These are phyloP conservation scores for Chaunax sp. DNA, from an alignment of 2,797 vertebrate genomes.

Conservation along the genomic window DNA sequence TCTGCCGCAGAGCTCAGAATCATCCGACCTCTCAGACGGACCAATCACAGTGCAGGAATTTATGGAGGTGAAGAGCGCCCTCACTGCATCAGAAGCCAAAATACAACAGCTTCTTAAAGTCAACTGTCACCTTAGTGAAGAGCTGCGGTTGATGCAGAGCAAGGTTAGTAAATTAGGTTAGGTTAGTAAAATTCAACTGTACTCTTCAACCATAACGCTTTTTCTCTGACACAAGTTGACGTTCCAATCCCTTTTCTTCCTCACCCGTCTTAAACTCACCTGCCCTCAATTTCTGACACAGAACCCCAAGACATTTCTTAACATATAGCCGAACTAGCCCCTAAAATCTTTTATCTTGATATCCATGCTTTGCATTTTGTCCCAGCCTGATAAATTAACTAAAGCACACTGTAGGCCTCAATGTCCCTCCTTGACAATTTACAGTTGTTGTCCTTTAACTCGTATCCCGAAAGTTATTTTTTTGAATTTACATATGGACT, in stretches of 20 bases:
- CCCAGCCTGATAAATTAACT: not conserved
- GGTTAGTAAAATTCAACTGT: not conserved
- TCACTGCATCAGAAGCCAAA: slow-evolving; percentile 96
- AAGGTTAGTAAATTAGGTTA: slow-evolving; percentile 92
- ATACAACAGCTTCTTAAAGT: slow-evolving; percentile 98
- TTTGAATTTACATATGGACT: too few relatives aligned
- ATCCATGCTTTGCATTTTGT: too few relatives aligned
- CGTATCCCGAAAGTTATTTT: too few relatives aligned
- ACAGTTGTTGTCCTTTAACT: not conserved
- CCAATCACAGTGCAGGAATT: slow-evolving; percentile 97
- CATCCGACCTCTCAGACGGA: slow-evolving; percentile 93
- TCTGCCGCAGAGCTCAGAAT: slow-evolving; percentile 92
- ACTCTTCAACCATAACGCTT: too few relatives aligned
- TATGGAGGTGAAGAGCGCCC: slow-evolving; percentile 95
- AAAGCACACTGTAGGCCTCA: not conserved
- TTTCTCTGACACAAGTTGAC: not conserved
- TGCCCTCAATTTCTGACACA: not conserved
- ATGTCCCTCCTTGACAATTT: too few relatives aligned
- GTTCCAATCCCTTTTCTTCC: not conserved
- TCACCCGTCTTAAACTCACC: not conserved
- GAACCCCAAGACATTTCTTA: not conserved
- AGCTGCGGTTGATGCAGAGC: slow-evolving; percentile 96
- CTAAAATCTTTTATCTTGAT: too few relatives aligned
- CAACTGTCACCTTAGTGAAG: slow-evolving; percentile 96
- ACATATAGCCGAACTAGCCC: too few relatives aligned